phyloP scores from a whole-genome alignment of 1,140 invertebrate species.

The Chymomyza costata region DNA sequence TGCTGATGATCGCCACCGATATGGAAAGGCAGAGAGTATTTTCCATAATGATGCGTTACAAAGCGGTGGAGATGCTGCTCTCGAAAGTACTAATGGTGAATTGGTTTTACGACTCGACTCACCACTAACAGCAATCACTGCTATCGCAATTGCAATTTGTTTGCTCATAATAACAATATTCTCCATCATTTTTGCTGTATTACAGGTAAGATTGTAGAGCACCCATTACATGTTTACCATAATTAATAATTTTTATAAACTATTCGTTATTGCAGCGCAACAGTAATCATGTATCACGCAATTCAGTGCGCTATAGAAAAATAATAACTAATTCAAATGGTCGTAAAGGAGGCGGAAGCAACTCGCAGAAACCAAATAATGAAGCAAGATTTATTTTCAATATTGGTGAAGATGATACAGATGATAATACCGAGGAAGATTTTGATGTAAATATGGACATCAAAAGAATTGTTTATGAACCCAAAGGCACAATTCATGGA shows the following conservation, averaged over 20 bases:
- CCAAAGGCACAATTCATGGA: constrained; percentile 42
- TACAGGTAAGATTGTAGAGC: constrained; percentile 78
- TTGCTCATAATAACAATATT: constrained; percentile 81
- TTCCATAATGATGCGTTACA: constrained; percentile 40
- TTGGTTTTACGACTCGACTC: constrained; percentile 62
- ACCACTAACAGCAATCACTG: constrained; percentile 79
- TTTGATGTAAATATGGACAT: constrained; percentile 16
- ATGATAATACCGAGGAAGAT: constrained; percentile 44
- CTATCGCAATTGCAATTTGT: constrained; percentile 81
- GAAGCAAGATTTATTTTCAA: constrained; percentile 61
- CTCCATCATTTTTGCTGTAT: constrained; percentile 80
- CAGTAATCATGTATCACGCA: constrained; percentile 51
- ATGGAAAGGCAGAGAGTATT: constrained; percentile 60
- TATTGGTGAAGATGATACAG: constrained; percentile 47
- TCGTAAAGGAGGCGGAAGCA: constrained; percentile 16
- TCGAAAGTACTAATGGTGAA: constrained; percentile 67
- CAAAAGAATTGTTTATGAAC: constrained; percentile 42
- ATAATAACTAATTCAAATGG: constrained; percentile 33
- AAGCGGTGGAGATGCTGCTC: constrained; percentile 44
- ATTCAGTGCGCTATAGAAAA: constrained; percentile 55
- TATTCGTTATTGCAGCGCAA: constrained; percentile 38
- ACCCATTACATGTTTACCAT: neutral
- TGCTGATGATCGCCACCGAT: constrained; percentile 76
- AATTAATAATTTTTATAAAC: neutral
- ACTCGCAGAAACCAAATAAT: constrained; percentile 17